Evolutionary conservation across 2,797 vertebrate genomes (phyloP), one percentile per base, ranked within the genome.

Genomic region (Pipistrellus nathusii): DNA sequence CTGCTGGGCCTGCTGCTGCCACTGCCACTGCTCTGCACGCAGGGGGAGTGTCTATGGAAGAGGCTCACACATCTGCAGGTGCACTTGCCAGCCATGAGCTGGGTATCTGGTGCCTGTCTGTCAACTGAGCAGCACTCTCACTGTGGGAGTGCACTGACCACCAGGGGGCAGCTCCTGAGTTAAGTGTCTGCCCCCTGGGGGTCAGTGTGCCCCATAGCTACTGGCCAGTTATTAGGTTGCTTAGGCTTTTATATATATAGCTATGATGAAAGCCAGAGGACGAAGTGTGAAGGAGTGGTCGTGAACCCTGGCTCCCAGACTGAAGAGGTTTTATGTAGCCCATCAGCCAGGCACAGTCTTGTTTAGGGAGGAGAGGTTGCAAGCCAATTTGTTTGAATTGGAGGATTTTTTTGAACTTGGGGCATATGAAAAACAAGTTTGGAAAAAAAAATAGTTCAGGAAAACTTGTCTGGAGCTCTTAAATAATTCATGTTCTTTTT

Each of bases 401-500:
- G 51, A 87, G n/a, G 21, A 0, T 96, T 94, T 85, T n/a, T n/a
- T 94, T 89, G 14, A 90, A 85, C 35, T 4, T 82, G 57, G 57
- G 32, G 15, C 20, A 17, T 59, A 69, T 78, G 23, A 76, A 41
- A 93, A 92, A 93, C 68, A 41, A 44, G 20, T 5, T 21, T 57
- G 23, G n/a, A 55, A 27, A 89, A 35, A 55, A 27, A 89, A 82
- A 75, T 41, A 62, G 10, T 59, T 23, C 13, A 2, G 27, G 53
- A 96, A 94, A 83, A 41, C 2, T 0, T 81, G 82, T 88, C 78
- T 94, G 12, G n/a, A 81, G 38, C 30, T 80, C 96, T 97, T 98
- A 97, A 98, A 98, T 98, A 97, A 98, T 98, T 98, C 93, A 98
- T 95, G 20, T 0, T 83, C 57, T 96, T 97, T 98, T 98, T 98